Evolutionary conservation across 2,113 vertebrate species (phyloP).

Genomic region (Petrocephalus microphthalmus): DNA sequence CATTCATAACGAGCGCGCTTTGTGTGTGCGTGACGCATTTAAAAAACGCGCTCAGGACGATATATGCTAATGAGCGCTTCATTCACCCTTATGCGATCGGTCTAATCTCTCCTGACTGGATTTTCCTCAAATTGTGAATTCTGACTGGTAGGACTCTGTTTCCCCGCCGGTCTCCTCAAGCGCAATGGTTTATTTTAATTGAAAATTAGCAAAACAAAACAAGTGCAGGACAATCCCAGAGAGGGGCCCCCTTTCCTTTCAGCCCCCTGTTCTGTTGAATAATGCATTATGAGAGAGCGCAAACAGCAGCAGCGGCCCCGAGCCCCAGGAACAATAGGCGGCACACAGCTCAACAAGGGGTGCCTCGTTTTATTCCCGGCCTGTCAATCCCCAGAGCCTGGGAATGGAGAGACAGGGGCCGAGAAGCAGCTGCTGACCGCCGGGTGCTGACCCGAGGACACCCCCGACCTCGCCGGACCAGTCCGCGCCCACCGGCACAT

Average conservation of each 20-base stretch:
- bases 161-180: constrained; percentile 43
- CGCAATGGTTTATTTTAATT: constrained; percentile 99
- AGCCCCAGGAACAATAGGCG: constrained; percentile 91
- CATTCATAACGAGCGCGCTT: background rate
- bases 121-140: constrained; percentile 17
- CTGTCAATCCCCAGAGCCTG: constrained; percentile 97
- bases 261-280: constrained; percentile 98
- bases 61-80: constrained; percentile 61
- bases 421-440: constrained; percentile 95
- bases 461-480: constrained; percentile 45
- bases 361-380: constrained; percentile 98
- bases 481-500: constrained; percentile 48
- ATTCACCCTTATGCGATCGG: constrained; percentile 54
- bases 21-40: background rate
- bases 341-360: constrained; percentile 89
- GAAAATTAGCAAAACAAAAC: constrained; percentile 58
- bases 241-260: constrained; percentile 82
- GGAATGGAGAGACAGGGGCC: constrained; percentile 88
- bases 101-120: constrained; percentile 59
- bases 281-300: constrained; percentile 99
- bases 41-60: constrained; percentile 56
- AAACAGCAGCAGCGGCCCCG: constrained; percentile 98
- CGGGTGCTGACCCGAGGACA: constrained; percentile 59
- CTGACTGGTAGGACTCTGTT: constrained; percentile 10
- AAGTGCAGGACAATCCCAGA: constrained; percentile 63